Conservation (phyloP, 2,797 vertebrate species). For the Coregonus ussuriensis region DNA sequence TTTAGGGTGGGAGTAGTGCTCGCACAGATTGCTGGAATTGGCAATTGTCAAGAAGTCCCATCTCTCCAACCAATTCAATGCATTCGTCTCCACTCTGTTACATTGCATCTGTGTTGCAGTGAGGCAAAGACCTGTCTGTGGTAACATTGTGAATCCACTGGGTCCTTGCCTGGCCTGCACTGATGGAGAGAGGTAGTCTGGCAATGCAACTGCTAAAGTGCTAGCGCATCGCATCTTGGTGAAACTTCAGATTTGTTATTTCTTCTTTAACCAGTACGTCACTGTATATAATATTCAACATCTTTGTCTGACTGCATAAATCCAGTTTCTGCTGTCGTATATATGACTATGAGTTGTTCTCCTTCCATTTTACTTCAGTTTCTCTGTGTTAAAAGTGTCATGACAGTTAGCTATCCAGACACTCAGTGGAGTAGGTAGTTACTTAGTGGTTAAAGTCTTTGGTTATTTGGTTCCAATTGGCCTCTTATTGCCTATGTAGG, state of each 20-base stretch:
- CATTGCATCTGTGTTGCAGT: slow-evolving; percentile 14
- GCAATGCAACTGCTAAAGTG: slow-evolving; percentile 48
- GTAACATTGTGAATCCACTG: slow-evolving; percentile 35
- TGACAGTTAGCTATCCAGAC: slow-evolving; percentile 22
- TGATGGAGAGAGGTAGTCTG: slow-evolving; percentile 22
- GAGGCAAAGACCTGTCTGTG: slow-evolving; percentile 22
- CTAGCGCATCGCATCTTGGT: slow-evolving; percentile 19
- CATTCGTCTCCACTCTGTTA: background rate
- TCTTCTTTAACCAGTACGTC: slow-evolving; percentile 22
- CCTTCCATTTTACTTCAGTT: slow-evolving; percentile 33
- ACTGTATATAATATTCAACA: slow-evolving; percentile 31
- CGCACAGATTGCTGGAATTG: slow-evolving; percentile 9
- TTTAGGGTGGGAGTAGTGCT: background rate
- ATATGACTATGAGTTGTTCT: slow-evolving; percentile 13
- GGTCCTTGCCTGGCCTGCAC: slow-evolving; percentile 11
- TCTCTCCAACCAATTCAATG: slow-evolving; percentile 5
- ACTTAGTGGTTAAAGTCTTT: slow-evolving; percentile 16
- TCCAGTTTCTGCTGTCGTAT: slow-evolving; percentile 8
- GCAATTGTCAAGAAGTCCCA: slow-evolving; percentile 6
- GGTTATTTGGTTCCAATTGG: slow-evolving; percentile 5
- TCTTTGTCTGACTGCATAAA: slow-evolving; percentile 20
- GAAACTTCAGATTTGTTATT: slow-evolving; percentile 7
- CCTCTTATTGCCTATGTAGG: background rate
- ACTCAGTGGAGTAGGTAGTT: slow-evolving; percentile 41
- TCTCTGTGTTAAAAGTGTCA: slow-evolving; percentile 28